Evolutionary conservation across 30 jellyfish, hydroid and myxozoan species (phyloP).

Genomic region (Turritopsis rubra): DNA sequence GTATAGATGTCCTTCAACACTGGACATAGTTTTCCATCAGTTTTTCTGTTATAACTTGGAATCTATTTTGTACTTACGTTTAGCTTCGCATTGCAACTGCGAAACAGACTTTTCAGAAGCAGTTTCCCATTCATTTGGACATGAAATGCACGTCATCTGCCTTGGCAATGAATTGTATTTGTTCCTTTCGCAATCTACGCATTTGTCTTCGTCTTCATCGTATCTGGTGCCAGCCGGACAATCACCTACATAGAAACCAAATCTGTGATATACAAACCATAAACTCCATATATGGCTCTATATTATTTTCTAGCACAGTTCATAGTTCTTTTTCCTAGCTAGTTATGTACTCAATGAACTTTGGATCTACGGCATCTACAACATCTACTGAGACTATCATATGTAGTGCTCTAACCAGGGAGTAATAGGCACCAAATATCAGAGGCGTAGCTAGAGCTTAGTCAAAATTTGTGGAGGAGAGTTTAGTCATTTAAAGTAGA

Average conservation of each 20-base stretch:
- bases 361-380: no score
- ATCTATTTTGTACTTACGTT: not conserved
- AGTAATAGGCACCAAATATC: no score
- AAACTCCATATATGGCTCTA: no score
- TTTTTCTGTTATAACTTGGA: no score
- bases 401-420: no score
- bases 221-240: conserved; percentile 61
- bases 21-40: no score
- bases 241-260: conserved; percentile 32
- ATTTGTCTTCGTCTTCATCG: conserved; percentile 27
- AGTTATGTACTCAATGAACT: no score
- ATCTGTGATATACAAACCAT: no score
- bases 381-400: no score
- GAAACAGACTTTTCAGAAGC: conserved; percentile 38
- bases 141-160: conserved; percentile 24
- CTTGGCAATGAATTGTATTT: conserved; percentile 47
- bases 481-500: not conserved
- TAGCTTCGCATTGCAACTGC: conserved; percentile 25
- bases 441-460: not conserved
- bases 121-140: conserved; percentile 15
- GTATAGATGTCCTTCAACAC: no score
- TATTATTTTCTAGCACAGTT: no score
- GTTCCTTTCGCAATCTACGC: conserved; percentile 36
- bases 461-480: not conserved
- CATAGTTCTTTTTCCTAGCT: no score